Conservation (phyloP, 2,888 invertebrate genomes). For the Imbricaverruca yamaguchii region DNA sequence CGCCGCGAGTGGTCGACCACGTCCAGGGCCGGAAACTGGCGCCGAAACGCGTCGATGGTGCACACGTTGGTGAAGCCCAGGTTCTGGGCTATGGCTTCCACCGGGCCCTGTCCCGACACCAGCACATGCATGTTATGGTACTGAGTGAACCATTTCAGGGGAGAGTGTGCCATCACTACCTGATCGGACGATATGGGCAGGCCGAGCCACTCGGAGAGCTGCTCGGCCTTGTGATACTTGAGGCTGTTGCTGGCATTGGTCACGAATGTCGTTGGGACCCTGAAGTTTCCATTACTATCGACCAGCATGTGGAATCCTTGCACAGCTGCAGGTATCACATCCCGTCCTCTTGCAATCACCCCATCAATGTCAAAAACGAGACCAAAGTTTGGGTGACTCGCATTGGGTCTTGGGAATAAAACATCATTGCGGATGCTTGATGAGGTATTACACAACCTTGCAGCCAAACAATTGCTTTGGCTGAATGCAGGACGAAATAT, state of each 20-base stretch:
- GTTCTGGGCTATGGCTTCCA: conserved; percentile 49
- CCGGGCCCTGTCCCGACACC: conserved; percentile 45
- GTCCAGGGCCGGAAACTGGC: conserved; percentile 53
- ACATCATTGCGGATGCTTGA: not conserved
- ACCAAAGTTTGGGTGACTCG: conserved; percentile 45
- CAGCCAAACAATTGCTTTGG: not conserved
- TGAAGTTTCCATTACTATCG: conserved; percentile 49
- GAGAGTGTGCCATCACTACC: conserved; percentile 58
- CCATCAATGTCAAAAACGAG: conserved; percentile 60
- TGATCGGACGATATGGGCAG: conserved; percentile 50
- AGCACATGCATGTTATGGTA: conserved; percentile 54
- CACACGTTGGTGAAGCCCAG: conserved; percentile 55
- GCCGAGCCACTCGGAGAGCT: conserved; percentile 52
- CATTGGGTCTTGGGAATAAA: too few species aligned
- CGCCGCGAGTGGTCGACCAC: conserved; percentile 48
- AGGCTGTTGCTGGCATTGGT: conserved; percentile 58
- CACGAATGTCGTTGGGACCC: conserved; percentile 55
- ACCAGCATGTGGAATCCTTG: conserved; percentile 51
- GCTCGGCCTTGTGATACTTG: conserved; percentile 51
- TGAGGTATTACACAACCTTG: not conserved
- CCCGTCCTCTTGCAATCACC: conserved; percentile 54
- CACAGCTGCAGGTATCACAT: conserved; percentile 51
- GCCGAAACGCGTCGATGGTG: conserved; percentile 51
- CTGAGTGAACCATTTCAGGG: conserved; percentile 51
- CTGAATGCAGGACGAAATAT: not conserved